Percentiles rank a stretch among this genome's conserved stretches.
Conservation (phyloP, 2,888 invertebrate species). For the Pyrrhosoma nymphula region DNA sequence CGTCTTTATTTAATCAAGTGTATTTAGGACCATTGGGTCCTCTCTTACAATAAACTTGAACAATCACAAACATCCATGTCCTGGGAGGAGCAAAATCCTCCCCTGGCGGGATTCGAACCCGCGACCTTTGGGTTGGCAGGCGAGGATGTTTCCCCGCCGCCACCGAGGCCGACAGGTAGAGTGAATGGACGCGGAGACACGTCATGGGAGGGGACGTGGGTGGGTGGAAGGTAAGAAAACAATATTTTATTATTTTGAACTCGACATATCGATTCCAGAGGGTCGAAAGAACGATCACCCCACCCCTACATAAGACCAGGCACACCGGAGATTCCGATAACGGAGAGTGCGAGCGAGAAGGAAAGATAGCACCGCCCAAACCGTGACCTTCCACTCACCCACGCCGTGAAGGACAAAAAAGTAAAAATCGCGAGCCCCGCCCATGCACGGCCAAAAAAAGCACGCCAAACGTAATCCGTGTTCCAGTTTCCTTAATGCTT, state of each 20-base stretch:
- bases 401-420: background rate
- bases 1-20: no score
- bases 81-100: no score
- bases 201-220: background rate
- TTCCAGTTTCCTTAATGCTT: background rate
- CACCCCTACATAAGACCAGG: background rate
- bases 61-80: no score
- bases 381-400: conserved; percentile 57
- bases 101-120: no score
- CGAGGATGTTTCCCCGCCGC: no score
- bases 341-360: background rate
- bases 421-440: background rate
- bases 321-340: conserved; percentile 29
- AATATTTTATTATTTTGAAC: background rate
- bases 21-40: no score
- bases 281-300: background rate
- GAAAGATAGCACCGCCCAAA: conserved; percentile 29
- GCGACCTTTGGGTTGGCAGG: no score
- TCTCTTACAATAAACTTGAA: no score
- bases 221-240: background rate
- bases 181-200: background rate
- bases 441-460: background rate
- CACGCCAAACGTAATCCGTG: background rate
- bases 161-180: no score
- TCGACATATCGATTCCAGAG: conserved; percentile 34